A percentile compares a stretch with the other conserved stretches of the same genome.
Conservation (phyloP, 1,140 invertebrate genomes). For the Meloidogyne hapla region DNA sequence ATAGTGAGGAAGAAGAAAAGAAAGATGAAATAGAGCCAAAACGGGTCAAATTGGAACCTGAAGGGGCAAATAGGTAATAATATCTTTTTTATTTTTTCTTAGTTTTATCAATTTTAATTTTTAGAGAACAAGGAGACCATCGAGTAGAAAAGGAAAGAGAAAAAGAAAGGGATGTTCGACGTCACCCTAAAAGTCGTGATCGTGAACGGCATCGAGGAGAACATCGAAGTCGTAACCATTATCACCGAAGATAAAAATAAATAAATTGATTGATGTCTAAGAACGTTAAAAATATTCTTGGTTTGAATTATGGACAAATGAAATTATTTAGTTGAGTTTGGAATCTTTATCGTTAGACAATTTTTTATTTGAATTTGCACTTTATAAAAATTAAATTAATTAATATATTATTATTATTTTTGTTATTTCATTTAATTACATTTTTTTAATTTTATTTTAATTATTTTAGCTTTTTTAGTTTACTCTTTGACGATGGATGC, state of each 20-base stretch:
- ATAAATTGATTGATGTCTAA: no score
- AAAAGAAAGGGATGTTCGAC: constrained; percentile 8
- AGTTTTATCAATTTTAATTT: constrained; percentile 7
- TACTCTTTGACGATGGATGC: neutral
- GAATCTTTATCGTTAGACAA: no score
- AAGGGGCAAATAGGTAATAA: constrained; percentile 21
- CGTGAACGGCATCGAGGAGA: constrained; percentile 16
- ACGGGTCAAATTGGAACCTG: constrained; percentile 18
- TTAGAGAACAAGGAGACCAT: constrained; percentile 10
- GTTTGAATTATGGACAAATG: no score
- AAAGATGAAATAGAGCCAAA: neutral
- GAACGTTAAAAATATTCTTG: no score
- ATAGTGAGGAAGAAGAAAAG: constrained; percentile 44
- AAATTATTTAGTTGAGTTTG: no score
- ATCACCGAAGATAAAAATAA: constrained; percentile 20
- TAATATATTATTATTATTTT: no score
- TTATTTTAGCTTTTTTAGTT: neutral
- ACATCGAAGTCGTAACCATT: constrained; percentile 39
- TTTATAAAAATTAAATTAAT: no score
- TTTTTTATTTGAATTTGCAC: no score
- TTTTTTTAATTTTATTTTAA: neutral
- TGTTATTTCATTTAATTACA: neutral
- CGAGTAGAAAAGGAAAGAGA: constrained; percentile 24
- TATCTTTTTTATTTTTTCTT: constrained; percentile 22
- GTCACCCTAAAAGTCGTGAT: constrained; percentile 15